These are phyloP conservation scores for Mixornis gularis DNA, from an alignment of 2,113 vertebrate species.

Conservation along the genomic window DNA sequence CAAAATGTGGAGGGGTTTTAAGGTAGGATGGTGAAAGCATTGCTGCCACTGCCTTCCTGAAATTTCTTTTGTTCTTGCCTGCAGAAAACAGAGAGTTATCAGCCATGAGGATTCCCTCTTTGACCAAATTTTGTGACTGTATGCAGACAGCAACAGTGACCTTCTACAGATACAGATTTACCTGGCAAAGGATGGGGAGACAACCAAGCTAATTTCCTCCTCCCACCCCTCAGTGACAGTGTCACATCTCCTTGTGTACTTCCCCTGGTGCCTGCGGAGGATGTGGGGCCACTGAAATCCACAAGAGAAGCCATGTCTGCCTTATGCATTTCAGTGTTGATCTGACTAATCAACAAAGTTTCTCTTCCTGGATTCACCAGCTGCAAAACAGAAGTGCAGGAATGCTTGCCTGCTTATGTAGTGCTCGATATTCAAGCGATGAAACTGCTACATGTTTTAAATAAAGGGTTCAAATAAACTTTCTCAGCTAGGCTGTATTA, in stretches of 20 bases:
- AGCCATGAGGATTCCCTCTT: not conserved
- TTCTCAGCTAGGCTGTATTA: not conserved
- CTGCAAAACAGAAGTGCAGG: not conserved
- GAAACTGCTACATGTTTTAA: not conserved
- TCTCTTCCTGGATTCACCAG: not conserved
- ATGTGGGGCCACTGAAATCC: accelerated
- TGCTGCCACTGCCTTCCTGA: not conserved
- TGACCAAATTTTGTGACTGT: not conserved
- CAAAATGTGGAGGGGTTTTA: not conserved
- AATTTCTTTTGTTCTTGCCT: not conserved
- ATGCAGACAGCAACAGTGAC: not conserved
- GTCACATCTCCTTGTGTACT: accelerated
- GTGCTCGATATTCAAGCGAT: not conserved
- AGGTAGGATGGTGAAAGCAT: not conserved
- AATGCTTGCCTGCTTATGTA: not conserved
- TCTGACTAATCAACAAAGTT: not conserved
- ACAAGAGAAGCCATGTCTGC: not conserved
- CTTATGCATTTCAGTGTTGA: not conserved
- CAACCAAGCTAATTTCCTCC: not conserved
- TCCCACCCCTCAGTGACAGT: not conserved
- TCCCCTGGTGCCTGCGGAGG: not conserved
- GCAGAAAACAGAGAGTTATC: not conserved
- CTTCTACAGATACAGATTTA: not conserved
- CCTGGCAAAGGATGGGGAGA: not conserved
- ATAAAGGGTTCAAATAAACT: not conserved